Evolutionary conservation across 2,113 vertebrate species (phyloP), one percentile per base, ranked within the genome.

Genomic region (Phyllostomus hastatus): DNA sequence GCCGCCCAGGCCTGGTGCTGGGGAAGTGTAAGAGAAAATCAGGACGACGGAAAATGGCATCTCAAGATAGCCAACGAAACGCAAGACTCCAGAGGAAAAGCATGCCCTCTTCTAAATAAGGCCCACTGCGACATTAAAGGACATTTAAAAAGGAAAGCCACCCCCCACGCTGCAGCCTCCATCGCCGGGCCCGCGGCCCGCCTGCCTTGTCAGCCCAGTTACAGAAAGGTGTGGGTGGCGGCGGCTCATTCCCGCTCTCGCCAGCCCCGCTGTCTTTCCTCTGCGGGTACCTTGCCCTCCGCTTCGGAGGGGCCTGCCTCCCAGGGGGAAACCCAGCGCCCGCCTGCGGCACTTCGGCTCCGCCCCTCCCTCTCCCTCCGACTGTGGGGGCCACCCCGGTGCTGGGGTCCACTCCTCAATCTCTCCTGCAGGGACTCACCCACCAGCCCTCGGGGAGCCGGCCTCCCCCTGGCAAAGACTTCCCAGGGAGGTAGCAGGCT

Each of bases 51-150:
- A 73, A 88, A 81, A 69, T 38, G 41, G 15, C 61, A 93, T 52
- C 52, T 95, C 26, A 64, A 48, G 59, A 70, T 31, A 9, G 66
- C 76, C 92, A 79, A 48, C 57, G 54, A 91, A 79, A 91, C 33
- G 90, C 69, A 87, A n/a, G 70, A 72, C 88, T 87, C 59, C 90
- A 92, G 33, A 79, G 66, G 69, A 90, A 91, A 86, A 86, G 43
- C 35, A 87, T 31, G 6, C 50, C 17, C 8, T 88, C 67, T 76
- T 81, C 64, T 69, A 66, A 87, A 38, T 41, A 70, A 64, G 9
- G 66, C 28, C 54, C 24, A 35, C 7, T 14, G 31, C 10, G 24
- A 54, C 35, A 50, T 41, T 66, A 81, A 67, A 84, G 24, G 89
- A 50, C 41, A 69, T 8, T 38, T 38, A 1, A 41, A 75, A 73